Evolutionary conservation across 1,140 invertebrate genomes (phyloP), one percentile per base, ranked within the genome.

Genomic region (Brachionus calyciflorus): DNA sequence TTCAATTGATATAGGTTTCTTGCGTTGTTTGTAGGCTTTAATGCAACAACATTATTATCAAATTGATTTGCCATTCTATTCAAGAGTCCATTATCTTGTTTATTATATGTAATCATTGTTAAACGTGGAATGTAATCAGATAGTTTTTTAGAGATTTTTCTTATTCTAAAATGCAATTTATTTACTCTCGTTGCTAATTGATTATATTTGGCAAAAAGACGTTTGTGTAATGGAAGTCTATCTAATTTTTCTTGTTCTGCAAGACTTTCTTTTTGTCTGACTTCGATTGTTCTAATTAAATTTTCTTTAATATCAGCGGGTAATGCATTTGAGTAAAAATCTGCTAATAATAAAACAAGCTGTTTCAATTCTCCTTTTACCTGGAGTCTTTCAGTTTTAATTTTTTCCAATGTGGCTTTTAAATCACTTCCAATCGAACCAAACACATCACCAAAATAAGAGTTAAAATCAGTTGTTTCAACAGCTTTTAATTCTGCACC

Each of bases 381-480:
- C 24, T 37, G 30, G 14, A 6, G 49, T 12, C 69, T 17, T 28
- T 55, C 51, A 3, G 19, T 12, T 55, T 30, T 49, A 51, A 73
- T 73, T 37, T 3, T 40, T 3, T 51, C 69, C 17, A 26, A 37
- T 4, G 69, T 40, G 49, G 46, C 1, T 26, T 73, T 55, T 24
- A 73, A 40, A 73, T 73, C 69, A 17, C 12, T 41, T 17, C 33
- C 37, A 24, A 73, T 6, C 10, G 33, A 17, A 21, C n/a, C 9
- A 30, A 51, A 73, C 2, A 55, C 46, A 73, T 73, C 69, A 19
- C 69, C 69, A 53, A 73, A 51, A 14, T 37, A 73, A n/a, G 69
- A 73, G 40, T 73, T 73, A 12, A 73, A 73, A 14, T 51, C 26
- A 14, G 26, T 40, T 21, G 40, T 73, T 26, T 51, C 26, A 24